Evolutionary conservation across 2,888 invertebrate species (phyloP).

Genomic region (Athripsodes cinereus): DNA sequence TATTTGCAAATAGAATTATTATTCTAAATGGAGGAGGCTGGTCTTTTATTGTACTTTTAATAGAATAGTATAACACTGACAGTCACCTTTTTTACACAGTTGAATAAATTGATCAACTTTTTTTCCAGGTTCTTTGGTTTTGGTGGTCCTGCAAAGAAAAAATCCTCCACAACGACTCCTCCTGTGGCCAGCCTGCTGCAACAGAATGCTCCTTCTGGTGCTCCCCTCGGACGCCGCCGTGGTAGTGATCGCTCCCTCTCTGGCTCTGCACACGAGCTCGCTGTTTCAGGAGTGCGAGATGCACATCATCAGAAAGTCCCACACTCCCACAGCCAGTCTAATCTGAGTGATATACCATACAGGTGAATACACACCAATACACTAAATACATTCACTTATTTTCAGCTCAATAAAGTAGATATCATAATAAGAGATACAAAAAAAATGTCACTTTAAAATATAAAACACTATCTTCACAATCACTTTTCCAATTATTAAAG

Average conservation of each 20-base stretch:
- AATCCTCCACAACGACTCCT: slow-evolving; percentile 55
- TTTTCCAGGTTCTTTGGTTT: slow-evolving; percentile 78
- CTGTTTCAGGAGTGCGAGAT: slow-evolving; percentile 62
- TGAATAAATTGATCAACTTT: too few relatives aligned
- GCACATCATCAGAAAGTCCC: slow-evolving; percentile 58
- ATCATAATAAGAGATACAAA: too few relatives aligned
- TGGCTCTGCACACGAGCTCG: slow-evolving; percentile 78
- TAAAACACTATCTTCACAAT: too few relatives aligned
- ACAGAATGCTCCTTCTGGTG: slow-evolving; percentile 33
- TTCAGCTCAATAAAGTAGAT: too few relatives aligned
- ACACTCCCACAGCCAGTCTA: slow-evolving; percentile 87
- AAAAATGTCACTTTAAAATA: too few relatives aligned
- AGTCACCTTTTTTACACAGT: too few relatives aligned
- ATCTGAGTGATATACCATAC: slow-evolving; percentile 78
- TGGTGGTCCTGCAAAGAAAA: slow-evolving; percentile 82
- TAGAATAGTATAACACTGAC: too few relatives aligned
- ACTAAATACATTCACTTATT: too few relatives aligned
- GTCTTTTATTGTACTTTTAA: too few relatives aligned
- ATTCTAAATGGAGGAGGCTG: too few relatives aligned
- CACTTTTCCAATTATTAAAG: too few relatives aligned
- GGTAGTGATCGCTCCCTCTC: slow-evolving; percentile 81
- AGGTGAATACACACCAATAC: slow-evolving; percentile 48
- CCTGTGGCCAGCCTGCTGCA: slow-evolving; percentile 42
- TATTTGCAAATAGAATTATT: too few relatives aligned
- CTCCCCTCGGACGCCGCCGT: slow-evolving; percentile 55